These are phyloP conservation scores for Gadus macrocephalus DNA, from an alignment of 2,113 vertebrate species.

Conservation along the genomic window DNA sequence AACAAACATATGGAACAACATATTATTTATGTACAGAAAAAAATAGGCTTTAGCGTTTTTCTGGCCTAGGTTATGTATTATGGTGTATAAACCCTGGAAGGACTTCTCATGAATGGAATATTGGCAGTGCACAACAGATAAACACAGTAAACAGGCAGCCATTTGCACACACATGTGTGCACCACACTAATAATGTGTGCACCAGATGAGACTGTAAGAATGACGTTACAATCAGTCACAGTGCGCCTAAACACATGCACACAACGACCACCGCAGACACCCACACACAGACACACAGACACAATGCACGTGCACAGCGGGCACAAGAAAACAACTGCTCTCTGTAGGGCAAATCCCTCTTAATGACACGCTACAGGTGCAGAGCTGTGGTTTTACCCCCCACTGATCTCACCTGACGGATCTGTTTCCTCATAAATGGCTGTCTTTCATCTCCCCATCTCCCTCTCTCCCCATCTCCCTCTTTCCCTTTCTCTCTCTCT, in stretches of 20 bases:
- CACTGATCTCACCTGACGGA: conserved; percentile 38
- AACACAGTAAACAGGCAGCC: conserved; percentile 4
- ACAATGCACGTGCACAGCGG: conserved; percentile 3
- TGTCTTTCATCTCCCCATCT: conserved; percentile 49
- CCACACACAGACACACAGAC: conserved; percentile 16
- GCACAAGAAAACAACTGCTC: conserved; percentile 21
- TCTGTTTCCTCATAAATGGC: conserved; percentile 55
- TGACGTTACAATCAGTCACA: not conserved
- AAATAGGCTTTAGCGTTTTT: too few species aligned
- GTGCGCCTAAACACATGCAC: too few species aligned
- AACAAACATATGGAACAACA: too few species aligned
- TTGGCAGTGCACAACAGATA: not conserved
- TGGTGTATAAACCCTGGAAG: too few species aligned
- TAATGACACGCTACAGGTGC: conserved; percentile 55
- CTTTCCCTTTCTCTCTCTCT: too few species aligned
- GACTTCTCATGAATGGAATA: not conserved
- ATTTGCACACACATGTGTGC: not conserved
- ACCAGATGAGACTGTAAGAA: not conserved
- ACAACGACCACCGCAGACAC: not conserved
- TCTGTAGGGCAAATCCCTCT: conserved; percentile 30
- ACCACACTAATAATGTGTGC: not conserved
- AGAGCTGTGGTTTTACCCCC: conserved; percentile 41
- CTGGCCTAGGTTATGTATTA: too few species aligned
- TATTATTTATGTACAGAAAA: too few species aligned
- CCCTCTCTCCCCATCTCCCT: not conserved